Evolutionary conservation across 1,140 invertebrate species (phyloP).

Genomic region (Drosophila erecta): DNA sequence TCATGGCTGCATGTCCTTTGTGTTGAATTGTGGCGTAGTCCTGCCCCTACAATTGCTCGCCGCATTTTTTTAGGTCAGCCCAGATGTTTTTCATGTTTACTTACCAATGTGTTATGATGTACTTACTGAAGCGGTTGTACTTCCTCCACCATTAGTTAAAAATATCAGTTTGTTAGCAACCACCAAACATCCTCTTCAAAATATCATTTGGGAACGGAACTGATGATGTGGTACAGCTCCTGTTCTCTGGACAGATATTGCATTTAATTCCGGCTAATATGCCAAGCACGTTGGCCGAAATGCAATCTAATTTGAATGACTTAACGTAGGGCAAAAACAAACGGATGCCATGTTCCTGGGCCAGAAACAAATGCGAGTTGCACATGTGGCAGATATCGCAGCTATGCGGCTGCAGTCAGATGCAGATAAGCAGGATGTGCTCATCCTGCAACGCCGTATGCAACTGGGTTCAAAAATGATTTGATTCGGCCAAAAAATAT

Average conservation of each 20-base stretch:
- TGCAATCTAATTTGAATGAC: constrained; percentile 59
- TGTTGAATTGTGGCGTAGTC: constrained; percentile 35
- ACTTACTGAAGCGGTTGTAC: too few species aligned
- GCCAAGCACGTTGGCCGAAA: constrained; percentile 47
- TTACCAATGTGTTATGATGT: constrained; percentile 47
- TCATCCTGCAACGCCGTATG: neutral
- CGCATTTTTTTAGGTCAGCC: constrained; percentile 10
- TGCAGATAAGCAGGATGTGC: constrained; percentile 35
- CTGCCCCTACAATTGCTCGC: constrained; percentile 18
- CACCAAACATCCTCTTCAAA: too few species aligned
- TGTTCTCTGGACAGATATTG: neutral
- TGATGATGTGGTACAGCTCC: too few species aligned
- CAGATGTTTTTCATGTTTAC: constrained; percentile 55
- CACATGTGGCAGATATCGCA: constrained; percentile 40
- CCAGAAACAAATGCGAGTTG: constrained; percentile 41
- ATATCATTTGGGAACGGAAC: too few species aligned
- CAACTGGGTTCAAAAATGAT: neutral
- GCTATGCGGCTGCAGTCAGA: constrained; percentile 5
- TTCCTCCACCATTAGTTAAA: too few species aligned
- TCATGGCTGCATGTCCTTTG: constrained; percentile 68
- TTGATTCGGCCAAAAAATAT: neutral
- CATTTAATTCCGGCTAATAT: constrained; percentile 19
- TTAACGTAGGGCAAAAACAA: constrained; percentile 32
- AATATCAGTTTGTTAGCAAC: too few species aligned
- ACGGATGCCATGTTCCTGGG: constrained; percentile 12